phyloP scores from a whole-genome alignment of 2,888 invertebrate species.

The Drosophila meridiana region DNA sequence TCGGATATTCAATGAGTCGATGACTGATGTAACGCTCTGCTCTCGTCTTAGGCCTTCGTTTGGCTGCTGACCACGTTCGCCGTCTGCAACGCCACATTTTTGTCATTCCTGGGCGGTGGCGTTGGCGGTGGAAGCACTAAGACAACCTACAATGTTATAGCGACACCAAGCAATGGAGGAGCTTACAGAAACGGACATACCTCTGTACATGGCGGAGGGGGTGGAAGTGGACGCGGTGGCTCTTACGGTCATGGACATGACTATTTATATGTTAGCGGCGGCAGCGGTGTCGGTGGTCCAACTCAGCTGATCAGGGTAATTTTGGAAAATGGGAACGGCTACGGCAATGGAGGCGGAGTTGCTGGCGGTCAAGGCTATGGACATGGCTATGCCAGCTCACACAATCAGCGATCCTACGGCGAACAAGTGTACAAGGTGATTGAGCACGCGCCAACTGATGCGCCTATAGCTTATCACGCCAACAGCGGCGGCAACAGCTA shows the following conservation, averaged over 20 bases:
- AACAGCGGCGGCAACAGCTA: slow-evolving; percentile 40
- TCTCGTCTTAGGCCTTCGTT: slow-evolving; percentile 65
- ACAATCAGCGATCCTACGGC: slow-evolving; percentile 41
- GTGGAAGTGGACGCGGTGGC: slow-evolving; percentile 33
- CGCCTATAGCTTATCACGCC: slow-evolving; percentile 51
- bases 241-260: slow-evolving; percentile 39
- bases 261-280: slow-evolving; percentile 46
- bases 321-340: slow-evolving; percentile 47
- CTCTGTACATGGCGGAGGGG: slow-evolving; percentile 22
- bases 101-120: slow-evolving; percentile 70
- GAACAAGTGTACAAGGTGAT: slow-evolving; percentile 73
- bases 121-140: slow-evolving; percentile 48
- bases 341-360: slow-evolving; percentile 42
- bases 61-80: slow-evolving; percentile 72
- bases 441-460: slow-evolving; percentile 56
- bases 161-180: slow-evolving; percentile 58
- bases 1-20: slow-evolving; percentile 25
- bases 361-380: slow-evolving; percentile 17
- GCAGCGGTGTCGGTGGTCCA: slow-evolving; percentile 36
- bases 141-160: slow-evolving; percentile 69
- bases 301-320: slow-evolving; percentile 76
- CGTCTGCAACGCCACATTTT: slow-evolving; percentile 73
- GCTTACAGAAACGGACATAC: slow-evolving; percentile 20
- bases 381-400: slow-evolving; percentile 45
- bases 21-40: slow-evolving; percentile 18